phyloP scores from a whole-genome alignment of 2,888 invertebrate species.

The Plusia festucae region DNA sequence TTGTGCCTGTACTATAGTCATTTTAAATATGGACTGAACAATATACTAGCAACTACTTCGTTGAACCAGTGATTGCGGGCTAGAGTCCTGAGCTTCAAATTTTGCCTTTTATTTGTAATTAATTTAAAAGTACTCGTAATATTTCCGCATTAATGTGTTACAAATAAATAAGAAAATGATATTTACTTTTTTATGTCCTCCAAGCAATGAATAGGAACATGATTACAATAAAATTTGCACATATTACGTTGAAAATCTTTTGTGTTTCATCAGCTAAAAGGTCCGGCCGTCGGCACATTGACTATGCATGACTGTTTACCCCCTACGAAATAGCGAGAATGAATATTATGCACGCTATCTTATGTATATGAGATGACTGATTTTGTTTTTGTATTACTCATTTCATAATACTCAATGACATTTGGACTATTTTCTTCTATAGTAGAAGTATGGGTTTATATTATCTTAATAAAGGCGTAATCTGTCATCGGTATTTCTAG shows the following conservation, averaged over 20 bases:
- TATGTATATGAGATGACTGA: slow-evolving; percentile 52
- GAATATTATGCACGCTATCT: slow-evolving; percentile 47
- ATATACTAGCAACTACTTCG: no score
- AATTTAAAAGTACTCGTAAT: no score
- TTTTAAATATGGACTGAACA: no score
- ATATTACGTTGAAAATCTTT: slow-evolving; percentile 63
- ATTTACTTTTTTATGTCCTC: slow-evolving; percentile 19
- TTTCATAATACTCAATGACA: not conserved
- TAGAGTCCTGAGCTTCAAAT: no score
- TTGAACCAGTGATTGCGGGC: no score
- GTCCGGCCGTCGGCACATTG: slow-evolving; percentile 72
- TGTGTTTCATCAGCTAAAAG: slow-evolving; percentile 79
- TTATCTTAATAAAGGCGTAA: no score
- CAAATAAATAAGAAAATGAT: not conserved
- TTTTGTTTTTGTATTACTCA: slow-evolving; percentile 19
- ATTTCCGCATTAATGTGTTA: no score
- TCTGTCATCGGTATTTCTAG: not conserved
- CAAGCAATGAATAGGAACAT: slow-evolving; percentile 51
- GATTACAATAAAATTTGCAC: slow-evolving; percentile 67
- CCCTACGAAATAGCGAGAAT: slow-evolving; percentile 52
- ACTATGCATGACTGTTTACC: slow-evolving; percentile 77
- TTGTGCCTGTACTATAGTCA: no score
- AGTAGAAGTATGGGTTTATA: no score
- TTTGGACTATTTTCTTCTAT: no score
- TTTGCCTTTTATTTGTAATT: no score